Evolutionary conservation across 1,140 invertebrate species (phyloP).

Genomic region (Lordiphosa collinella): DNA sequence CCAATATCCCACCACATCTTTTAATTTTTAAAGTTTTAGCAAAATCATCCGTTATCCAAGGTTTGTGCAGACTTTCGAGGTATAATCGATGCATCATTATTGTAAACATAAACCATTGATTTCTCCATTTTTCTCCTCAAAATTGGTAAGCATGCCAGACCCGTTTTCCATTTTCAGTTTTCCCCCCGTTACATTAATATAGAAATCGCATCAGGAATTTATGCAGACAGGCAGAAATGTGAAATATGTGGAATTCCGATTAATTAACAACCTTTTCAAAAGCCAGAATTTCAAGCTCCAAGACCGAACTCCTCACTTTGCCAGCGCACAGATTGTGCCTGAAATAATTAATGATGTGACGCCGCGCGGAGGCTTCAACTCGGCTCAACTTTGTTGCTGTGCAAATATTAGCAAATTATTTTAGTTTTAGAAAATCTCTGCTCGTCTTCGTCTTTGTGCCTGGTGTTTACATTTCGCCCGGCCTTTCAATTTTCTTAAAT

Average conservation of each 20-base stretch:
- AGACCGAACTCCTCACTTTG: slow-evolving; percentile 15
- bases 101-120: too few relatives aligned
- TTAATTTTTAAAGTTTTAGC: too few relatives aligned
- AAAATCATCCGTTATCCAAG: too few relatives aligned
- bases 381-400: slow-evolving; percentile 64
- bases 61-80: too few relatives aligned
- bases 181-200: slow-evolving; percentile 36
- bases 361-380: slow-evolving; percentile 32
- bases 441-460: slow-evolving; percentile 3
- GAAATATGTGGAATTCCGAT: slow-evolving; percentile 50
- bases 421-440: slow-evolving; percentile 67
- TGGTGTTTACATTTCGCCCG: slow-evolving; percentile 38
- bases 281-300: slow-evolving; percentile 14
- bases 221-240: slow-evolving; percentile 23
- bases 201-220: slow-evolving; percentile 33
- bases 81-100: too few relatives aligned
- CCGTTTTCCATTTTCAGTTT: too few relatives aligned
- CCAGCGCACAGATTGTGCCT: slow-evolving; percentile 37
- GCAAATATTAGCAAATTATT: slow-evolving; percentile 79
- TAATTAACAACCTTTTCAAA: slow-evolving; percentile 60
- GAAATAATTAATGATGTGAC: slow-evolving; percentile 71
- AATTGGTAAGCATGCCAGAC: too few relatives aligned
- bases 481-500: slow-evolving; percentile 54
- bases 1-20: too few relatives aligned
- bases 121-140: too few relatives aligned